phyloP scores from a whole-genome alignment of 2,113 vertebrate species.

The Polyodon spathula region DNA sequence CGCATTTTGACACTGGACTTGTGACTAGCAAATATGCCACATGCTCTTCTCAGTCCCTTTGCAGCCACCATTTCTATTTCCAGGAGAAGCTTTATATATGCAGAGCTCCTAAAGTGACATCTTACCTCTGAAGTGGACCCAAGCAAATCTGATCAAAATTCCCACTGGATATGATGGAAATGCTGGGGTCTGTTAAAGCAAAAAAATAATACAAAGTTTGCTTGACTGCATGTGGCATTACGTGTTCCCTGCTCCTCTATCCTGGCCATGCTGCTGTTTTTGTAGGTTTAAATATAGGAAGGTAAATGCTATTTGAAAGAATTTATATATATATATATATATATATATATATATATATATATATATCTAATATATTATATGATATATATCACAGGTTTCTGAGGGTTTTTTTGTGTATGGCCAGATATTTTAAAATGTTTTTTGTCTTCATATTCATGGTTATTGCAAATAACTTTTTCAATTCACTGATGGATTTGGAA shows the following conservation, averaged over 20 bases:
- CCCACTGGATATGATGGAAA: constrained; percentile 7
- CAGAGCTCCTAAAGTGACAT: constrained; percentile 12
- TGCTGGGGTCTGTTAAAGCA: constrained; percentile 11
- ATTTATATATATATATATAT: too few species aligned
- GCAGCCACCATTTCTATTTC: constrained; percentile 24
- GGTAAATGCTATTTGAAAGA: too few species aligned
- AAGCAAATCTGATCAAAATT: constrained; percentile 14
- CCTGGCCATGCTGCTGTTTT: neutral
- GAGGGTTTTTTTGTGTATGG: too few species aligned
- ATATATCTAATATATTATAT: too few species aligned
- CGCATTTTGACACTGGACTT: constrained; percentile 78
- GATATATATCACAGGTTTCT: too few species aligned
- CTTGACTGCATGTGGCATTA: constrained; percentile 7
- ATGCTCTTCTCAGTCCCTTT: constrained; percentile 49
- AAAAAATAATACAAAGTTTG: neutral
- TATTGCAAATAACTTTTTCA: too few species aligned
- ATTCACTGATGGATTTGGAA: too few species aligned
- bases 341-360: too few species aligned
- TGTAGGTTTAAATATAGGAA: neutral
- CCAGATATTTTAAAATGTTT: too few species aligned
- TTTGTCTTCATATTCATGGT: too few species aligned
- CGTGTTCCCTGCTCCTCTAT: neutral
- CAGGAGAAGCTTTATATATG: neutral
- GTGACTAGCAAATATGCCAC: constrained; percentile 75
- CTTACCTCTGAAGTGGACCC: constrained; percentile 19